Evolutionary conservation across 2,113 vertebrate genomes (phyloP), one percentile per base, ranked within the genome.

Genomic region (Saccopteryx bilineata): DNA sequence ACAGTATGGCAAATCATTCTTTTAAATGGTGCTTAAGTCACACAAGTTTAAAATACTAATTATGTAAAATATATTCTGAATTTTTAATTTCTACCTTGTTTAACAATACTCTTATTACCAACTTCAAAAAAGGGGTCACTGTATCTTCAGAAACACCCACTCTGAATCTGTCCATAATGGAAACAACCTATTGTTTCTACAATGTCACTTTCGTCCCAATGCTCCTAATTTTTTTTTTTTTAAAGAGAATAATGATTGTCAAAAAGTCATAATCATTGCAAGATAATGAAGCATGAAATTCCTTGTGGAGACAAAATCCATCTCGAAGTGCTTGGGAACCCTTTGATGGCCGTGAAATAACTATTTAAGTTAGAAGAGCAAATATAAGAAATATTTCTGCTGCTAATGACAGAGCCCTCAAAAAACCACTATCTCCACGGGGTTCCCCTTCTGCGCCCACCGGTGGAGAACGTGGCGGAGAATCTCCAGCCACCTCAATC

Each of bases 201-300:
- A 26, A 23, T 48, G 87, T 75, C 0, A 0, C 33, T 31, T 86
- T 66, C 7, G 33, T n/a, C 48, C 33, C 26, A 2, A 0, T 14
- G 28, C 26, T 65, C 61, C 50, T 31, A 39, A 39, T 39, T 39
- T 39, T 39, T 39, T 39, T 39, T 39, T 39, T 78, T 91, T 91
- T 26, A 24, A 65, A 54, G 75, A 72, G 90, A 97, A 46, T 95
- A 93, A 98, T 93, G 95, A 95, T 78, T 28, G 82, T 84, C 91
- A 69, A 75, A 13, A 98, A 97, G 81, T 92, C 74, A 85, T 84
- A 88, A 96, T 97, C 97, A 95, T 24, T 54, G 63, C 19, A 65
- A 91, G 80, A 98, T 97, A 98, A 98, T 82, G 96, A 98, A 97
- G 97, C 97, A 93, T 96, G 96, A 98, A 98, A 98, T 97, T 75